Evolutionary conservation across 2,797 vertebrate species (phyloP), one percentile per base, ranked within the genome.

Genomic region (Pampus argenteus): DNA sequence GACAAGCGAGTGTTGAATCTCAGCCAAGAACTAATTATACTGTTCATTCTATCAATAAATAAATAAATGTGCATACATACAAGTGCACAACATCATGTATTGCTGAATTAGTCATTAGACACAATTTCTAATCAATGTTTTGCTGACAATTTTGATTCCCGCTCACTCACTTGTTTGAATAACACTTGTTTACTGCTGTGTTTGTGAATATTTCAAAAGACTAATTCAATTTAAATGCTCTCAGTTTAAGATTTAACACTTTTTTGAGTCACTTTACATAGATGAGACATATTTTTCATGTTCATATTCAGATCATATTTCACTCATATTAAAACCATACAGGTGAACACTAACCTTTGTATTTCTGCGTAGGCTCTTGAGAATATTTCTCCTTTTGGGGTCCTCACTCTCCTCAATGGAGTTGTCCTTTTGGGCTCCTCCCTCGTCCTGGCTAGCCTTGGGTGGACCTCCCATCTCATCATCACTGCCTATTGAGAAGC

Each of bases 401-500:
- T 98, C 98, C 52, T 99, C 98, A 0, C 84, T 94, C 3, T 96
- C 97, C 0, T 97, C 94, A 28, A 94, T 91, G 0, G 95, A 95
- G 63, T 93, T 97, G 75, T 99, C 97, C 63, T 99, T 99, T 2
- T 95, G 96, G 9, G 95, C 89, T 0, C 91, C 92, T 0, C 89
- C 92, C 0, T 95, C 95, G 5, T 98, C 97, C 50, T 96, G 96
- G 73, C 95, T 96, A 25, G 95, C 93, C 40, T 95, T 94, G 2
- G 92, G 93, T 3, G 96, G 95, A 2, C 97, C 97, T 0, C 96
- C 96, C 79, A 97, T 89, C 76, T 99, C 97, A 4, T 99, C 97
- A 0, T 99, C 97, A 2, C 97, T 98, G 22, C 97, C 97, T 10
- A 99, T 95, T 2, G 94, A 96, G 87, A 98, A 96, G 92, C 96